These are phyloP conservation scores for Drosophila yakuba DNA, from an alignment of 1,140 invertebrate genomes.

Conservation along the genomic window DNA sequence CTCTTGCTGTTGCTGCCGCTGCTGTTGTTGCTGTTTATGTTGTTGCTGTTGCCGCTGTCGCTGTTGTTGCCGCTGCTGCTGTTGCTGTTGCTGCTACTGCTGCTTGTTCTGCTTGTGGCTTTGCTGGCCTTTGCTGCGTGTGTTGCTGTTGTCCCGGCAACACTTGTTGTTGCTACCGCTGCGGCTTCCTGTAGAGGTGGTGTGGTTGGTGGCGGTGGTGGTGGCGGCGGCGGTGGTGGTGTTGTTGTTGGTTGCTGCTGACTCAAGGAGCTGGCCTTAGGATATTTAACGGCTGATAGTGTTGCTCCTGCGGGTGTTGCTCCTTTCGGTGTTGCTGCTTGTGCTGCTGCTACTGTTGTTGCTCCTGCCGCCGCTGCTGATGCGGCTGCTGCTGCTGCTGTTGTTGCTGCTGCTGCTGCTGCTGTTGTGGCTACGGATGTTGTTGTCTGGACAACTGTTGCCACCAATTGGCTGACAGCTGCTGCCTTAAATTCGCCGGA, in stretches of 20 bases:
- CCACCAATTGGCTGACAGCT: slow-evolving; percentile 44
- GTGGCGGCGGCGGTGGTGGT: slow-evolving; percentile 27
- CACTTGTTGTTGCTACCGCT: slow-evolving; percentile 17
- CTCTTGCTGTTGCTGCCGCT: slow-evolving; percentile 24
- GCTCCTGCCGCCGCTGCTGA: neutral
- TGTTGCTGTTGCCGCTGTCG: slow-evolving; percentile 1
- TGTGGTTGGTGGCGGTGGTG: slow-evolving; percentile 9
- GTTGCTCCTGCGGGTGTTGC: slow-evolving; percentile 24
- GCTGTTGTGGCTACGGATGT: slow-evolving; percentile 13
- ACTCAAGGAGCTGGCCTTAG: slow-evolving; percentile 84
- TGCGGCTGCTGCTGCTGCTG: slow-evolving; percentile 20
- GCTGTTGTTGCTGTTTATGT: slow-evolving; percentile 9
- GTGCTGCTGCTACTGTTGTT: slow-evolving; percentile 18
- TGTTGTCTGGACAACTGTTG: slow-evolving; percentile 43
- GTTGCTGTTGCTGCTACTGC: slow-evolving; percentile 16
- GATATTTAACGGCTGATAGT: slow-evolving; percentile 10
- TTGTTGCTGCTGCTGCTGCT: slow-evolving; percentile 10
- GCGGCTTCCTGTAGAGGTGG: slow-evolving; percentile 37
- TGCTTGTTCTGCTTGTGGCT: slow-evolving; percentile 22
- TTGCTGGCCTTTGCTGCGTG: slow-evolving; percentile 28
- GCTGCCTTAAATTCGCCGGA: slow-evolving; percentile 30
- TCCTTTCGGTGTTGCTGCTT: slow-evolving; percentile 26
- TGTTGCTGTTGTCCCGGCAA: slow-evolving; percentile 3
- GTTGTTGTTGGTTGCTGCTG: slow-evolving; percentile 31
- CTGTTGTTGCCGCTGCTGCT: slow-evolving; percentile 9